Conservation (phyloP, 2,797 vertebrate species). For the Myotis vivesi region DNA sequence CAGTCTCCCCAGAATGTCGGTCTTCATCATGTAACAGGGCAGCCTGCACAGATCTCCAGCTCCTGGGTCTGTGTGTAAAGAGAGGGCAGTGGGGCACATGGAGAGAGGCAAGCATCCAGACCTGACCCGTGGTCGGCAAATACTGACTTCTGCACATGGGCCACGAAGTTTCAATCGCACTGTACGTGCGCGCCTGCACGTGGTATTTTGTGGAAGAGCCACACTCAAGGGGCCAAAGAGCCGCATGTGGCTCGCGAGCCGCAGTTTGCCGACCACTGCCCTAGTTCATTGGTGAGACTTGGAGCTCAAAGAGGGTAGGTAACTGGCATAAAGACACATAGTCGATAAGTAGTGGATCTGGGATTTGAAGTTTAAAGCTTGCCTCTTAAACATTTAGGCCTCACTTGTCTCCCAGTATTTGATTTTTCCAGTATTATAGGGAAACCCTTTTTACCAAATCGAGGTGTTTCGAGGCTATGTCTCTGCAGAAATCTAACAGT, state of each 20-base stretch:
- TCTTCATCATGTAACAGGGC: neutral
- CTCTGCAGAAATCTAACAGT: neutral
- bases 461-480: neutral
- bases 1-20: neutral
- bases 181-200: too few species aligned
- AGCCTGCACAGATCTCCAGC: neutral
- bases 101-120: neutral
- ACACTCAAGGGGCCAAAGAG: too few species aligned
- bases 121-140: too few species aligned
- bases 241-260: too few species aligned
- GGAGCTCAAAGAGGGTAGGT: neutral
- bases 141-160: too few species aligned
- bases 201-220: too few species aligned
- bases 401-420: neutral
- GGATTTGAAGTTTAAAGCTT: neutral
- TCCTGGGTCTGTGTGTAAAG: neutral
- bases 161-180: too few species aligned
- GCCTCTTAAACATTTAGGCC: neutral
- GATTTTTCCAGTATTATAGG: neutral
- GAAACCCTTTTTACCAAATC: neutral
- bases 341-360: neutral
- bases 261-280: too few species aligned
- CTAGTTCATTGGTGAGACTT: neutral
- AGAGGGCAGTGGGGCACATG: neutral
- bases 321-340: neutral